These are phyloP conservation scores for Leptinotarsa tumamoca DNA, from an alignment of 2,888 invertebrate species.

Conservation along the genomic window DNA sequence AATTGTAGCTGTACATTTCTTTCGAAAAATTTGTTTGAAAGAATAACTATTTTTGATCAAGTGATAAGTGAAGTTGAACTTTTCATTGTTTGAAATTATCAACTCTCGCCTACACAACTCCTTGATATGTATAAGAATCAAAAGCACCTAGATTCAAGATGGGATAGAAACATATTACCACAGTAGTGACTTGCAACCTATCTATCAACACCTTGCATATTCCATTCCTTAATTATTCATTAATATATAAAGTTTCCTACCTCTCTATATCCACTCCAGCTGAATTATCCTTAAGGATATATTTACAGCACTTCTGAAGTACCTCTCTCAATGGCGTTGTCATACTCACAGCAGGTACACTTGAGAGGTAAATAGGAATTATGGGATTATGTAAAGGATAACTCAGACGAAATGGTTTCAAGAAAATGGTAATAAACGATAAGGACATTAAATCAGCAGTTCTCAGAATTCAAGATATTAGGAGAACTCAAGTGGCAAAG, in stretches of 20 bases:
- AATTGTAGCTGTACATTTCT: no score
- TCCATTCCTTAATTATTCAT: neutral
- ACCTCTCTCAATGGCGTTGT: neutral
- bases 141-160: no score
- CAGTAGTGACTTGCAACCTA: neutral
- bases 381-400: neutral
- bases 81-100: no score
- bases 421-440: constrained; percentile 2
- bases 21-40: no score
- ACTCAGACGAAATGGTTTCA: neutral
- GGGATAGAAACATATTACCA: no score
- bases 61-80: no score
- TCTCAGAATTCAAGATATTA: neutral
- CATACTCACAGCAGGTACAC: neutral
- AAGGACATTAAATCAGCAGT: neutral
- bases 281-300: neutral
- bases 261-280: neutral
- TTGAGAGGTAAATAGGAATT: neutral
- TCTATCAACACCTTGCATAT: neutral
- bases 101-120: no score
- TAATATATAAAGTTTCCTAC: neutral
- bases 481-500: neutral
- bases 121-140: no score
- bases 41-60: no score
- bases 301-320: constrained; percentile 6